Percentiles rank a stretch among this genome's conserved stretches.
These are phyloP conservation scores for Gouania willdenowi DNA, from an alignment of 2,797 vertebrate genomes.

Conservation along the genomic window DNA sequence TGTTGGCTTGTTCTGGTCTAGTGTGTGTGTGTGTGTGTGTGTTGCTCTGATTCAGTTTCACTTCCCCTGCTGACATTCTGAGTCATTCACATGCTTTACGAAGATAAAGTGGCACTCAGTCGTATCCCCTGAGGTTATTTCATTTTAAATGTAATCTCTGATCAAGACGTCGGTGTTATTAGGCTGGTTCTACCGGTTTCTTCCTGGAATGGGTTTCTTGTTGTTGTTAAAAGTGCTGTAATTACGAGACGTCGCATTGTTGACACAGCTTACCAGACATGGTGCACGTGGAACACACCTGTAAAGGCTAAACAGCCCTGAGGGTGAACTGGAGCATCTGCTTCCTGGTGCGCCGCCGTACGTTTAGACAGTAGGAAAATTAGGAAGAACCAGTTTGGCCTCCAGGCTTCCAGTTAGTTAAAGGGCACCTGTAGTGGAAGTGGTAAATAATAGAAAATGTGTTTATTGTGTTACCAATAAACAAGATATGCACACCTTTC, in stretches of 20 bases:
- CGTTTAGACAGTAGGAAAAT: neutral
- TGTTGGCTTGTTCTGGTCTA: slow-evolving; percentile 9
- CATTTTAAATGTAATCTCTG: too few relatives aligned
- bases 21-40: neutral
- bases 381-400: slow-evolving; percentile 12
- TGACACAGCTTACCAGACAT: slow-evolving; percentile 13
- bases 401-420: too few relatives aligned
- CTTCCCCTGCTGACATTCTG: neutral
- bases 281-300: slow-evolving; percentile 5
- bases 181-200: neutral
- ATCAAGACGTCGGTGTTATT: neutral
- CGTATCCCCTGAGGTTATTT: too few relatives aligned
- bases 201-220: neutral
- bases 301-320: slow-evolving; percentile 23
- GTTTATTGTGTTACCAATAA: too few relatives aligned
- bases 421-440: too few relatives aligned
- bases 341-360: slow-evolving; percentile 7
- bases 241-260: neutral
- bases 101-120: too few relatives aligned
- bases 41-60: neutral
- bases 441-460: too few relatives aligned
- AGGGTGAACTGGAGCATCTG: slow-evolving; percentile 14
- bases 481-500: too few relatives aligned
- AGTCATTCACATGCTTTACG: too few relatives aligned
- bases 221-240: neutral